phyloP scores from a whole-genome alignment of 2,113 vertebrate genomes.

The Anser brachyrhynchus region DNA sequence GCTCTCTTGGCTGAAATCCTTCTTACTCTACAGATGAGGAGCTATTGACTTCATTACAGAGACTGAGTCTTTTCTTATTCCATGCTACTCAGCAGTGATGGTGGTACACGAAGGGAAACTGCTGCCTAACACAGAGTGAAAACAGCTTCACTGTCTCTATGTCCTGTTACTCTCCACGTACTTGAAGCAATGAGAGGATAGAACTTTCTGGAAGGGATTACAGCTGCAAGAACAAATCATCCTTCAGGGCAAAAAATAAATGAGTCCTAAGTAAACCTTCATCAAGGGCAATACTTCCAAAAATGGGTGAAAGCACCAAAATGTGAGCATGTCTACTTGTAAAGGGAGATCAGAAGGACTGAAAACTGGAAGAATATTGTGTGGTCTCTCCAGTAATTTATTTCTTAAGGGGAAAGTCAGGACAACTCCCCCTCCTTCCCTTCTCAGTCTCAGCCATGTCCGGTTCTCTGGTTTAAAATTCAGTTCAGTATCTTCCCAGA shows the following conservation, averaged over 20 bases:
- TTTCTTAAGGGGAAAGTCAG: background rate
- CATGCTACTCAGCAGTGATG: background rate
- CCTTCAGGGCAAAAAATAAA: background rate
- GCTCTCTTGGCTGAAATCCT: background rate
- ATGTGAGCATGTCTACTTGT: background rate
- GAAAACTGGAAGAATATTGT: slow-evolving; percentile 1
- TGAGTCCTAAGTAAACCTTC: background rate
- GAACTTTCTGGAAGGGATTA: background rate
- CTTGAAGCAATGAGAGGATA: background rate
- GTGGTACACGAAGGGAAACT: slow-evolving; percentile 23
- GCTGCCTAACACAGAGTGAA: background rate
- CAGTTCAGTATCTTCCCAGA: slow-evolving; percentile 14
- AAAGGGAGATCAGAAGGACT: slow-evolving; percentile 13
- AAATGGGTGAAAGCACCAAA: background rate
- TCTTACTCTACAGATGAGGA: slow-evolving; percentile 9
- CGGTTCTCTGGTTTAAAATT: slow-evolving; percentile 38
- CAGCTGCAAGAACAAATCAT: background rate
- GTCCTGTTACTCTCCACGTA: background rate
- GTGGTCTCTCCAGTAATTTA: slow-evolving; percentile 15
- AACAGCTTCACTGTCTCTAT: background rate
- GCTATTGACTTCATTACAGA: background rate
- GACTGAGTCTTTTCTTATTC: slow-evolving; percentile 1
- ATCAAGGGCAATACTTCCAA: background rate
- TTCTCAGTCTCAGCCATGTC: background rate
- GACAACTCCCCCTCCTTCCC: background rate